Base-by-base conservation (phyloP, 2,113 vertebrate species). In the Asarcornis scutulata region DNA sequence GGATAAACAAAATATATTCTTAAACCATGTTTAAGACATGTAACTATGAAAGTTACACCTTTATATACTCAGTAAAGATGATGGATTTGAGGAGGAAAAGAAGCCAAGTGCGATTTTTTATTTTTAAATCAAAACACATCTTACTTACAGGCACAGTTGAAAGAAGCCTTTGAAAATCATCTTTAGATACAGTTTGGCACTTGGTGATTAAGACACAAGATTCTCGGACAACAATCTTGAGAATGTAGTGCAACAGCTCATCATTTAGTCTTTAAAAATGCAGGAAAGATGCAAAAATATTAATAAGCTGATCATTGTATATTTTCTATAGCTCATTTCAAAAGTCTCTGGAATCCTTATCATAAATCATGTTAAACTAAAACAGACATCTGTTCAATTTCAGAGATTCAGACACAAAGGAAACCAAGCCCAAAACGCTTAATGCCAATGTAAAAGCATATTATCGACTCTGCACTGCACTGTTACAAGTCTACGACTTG, bases 191-290 rank as follows among this genome's bases (percentile, higher is more conserved):
- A 84, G 99, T 99, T 98, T 99, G 99, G 98, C 99, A 99, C 99
- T 99, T 99, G 95, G 99, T 99, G 98, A 99, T 99, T 97, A 99
- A 98, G 96, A 99, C 98, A 98, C 99, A 99, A 92, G 99, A 99
- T 97, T 99, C 99, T 72, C 99, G 98, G 85, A 99, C 99, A 91
- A 99, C 99, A 88, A 99, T 99, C 98, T 99, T 99, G 97, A 99
- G 98, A 95, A 99, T 99, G 96, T 98, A 99, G 97, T 99, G 99
- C 97, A 99, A 97, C 88, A 99, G 98, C 93, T 99, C 99, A 98
- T 99, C 99, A 92, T 98, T 99, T 86, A 99, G 96, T 97, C 99
- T 99, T 98, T 80, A 86, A 95, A 95, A 92, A 97, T 64, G 67
- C 52, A 97, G 78, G 91, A 95, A 80, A 97, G 90, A 95, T 38